Evolutionary conservation across 2,797 vertebrate genomes (phyloP).

Genomic region (Intellagama lesueurii): DNA sequence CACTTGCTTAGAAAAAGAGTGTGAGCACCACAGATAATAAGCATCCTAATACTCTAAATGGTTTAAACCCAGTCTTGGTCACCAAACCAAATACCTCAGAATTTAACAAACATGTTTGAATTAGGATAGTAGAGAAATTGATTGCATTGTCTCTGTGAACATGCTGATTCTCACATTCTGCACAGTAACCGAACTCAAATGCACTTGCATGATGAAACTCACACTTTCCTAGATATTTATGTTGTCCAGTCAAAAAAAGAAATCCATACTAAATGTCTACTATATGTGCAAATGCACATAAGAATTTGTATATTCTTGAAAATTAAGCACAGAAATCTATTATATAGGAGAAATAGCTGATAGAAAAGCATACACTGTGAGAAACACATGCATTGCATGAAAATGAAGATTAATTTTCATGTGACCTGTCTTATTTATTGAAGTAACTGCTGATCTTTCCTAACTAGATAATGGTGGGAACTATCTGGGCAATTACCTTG

Average conservation of each 20-base stretch:
- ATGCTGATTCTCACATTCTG: background rate
- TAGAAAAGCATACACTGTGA: background rate
- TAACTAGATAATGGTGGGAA: background rate
- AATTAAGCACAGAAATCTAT: background rate
- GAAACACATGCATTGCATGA: background rate
- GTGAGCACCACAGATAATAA: too few species aligned
- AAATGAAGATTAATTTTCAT: background rate
- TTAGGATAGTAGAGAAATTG: too few species aligned
- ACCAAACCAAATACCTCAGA: too few species aligned
- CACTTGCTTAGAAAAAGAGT: too few species aligned
- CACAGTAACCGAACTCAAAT: background rate
- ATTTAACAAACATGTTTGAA: too few species aligned
- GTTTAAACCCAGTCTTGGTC: too few species aligned
- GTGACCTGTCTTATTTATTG: background rate
- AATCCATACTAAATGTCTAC: too few species aligned
- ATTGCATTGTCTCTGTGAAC: too few species aligned
- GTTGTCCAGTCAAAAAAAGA: too few species aligned
- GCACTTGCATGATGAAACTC: background rate
- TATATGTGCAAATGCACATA: too few species aligned
- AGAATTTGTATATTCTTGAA: background rate
- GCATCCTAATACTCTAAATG: too few species aligned
- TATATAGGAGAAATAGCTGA: background rate
- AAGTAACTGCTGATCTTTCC: background rate
- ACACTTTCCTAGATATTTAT: background rate
- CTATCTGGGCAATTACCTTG: background rate